Evolutionary conservation across 2,113 vertebrate genomes (phyloP).

Genomic region (Cololabis saira): DNA sequence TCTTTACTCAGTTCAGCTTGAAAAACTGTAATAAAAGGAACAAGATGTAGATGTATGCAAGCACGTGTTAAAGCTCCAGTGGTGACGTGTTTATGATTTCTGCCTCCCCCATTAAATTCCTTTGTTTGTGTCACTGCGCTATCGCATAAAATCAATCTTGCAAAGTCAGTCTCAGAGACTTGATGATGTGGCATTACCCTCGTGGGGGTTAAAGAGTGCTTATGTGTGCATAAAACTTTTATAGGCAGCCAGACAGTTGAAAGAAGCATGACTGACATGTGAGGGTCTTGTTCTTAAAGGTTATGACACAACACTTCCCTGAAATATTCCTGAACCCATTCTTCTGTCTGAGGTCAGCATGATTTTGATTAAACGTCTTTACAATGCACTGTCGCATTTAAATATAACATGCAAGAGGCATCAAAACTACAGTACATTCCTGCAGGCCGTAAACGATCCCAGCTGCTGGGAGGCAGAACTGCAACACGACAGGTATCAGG

Average conservation of each 20-base stretch:
- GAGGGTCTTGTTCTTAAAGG: slow-evolving; percentile 33
- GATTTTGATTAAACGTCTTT: neutral
- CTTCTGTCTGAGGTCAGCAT: neutral
- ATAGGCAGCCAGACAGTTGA: slow-evolving; percentile 1
- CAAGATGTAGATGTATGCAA: neutral
- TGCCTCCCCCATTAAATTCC: neutral
- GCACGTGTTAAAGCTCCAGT: too few species aligned
- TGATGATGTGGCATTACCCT: neutral
- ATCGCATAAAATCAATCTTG: neutral
- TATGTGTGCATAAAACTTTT: slow-evolving; percentile 27
- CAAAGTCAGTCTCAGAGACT: neutral
- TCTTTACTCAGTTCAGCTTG: neutral
- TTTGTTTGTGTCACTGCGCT: neutral
- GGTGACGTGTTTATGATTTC: too few species aligned
- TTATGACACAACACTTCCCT: neutral
- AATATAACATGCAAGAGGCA: slow-evolving; percentile 15
- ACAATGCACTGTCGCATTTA: neutral
- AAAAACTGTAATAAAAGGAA: neutral
- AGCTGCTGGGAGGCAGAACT: neutral
- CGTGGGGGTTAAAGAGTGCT: slow-evolving; percentile 26
- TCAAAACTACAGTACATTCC: slow-evolving; percentile 9
- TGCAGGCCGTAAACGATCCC: neutral
- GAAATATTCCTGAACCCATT: neutral
- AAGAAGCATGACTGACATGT: slow-evolving; percentile 61
- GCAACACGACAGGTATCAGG: slow-evolving; percentile 28